phyloP scores from a whole-genome alignment of 2,113 vertebrate species.

The Syngnathus typhle region DNA sequence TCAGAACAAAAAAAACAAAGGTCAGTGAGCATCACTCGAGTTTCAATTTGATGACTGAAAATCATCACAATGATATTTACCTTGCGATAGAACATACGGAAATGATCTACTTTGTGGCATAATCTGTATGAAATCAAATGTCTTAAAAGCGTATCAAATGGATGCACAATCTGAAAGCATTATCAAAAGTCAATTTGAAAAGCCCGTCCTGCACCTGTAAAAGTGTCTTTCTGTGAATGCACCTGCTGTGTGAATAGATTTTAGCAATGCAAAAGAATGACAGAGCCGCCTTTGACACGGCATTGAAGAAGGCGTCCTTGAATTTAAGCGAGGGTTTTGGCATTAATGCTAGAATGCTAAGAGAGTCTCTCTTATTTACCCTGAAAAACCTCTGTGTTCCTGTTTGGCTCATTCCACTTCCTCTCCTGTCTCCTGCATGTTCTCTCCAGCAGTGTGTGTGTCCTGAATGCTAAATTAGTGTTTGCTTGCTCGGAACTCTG shows the following conservation, averaged over 20 bases:
- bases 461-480: conserved; percentile 57
- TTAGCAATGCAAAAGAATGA: conserved; percentile 45
- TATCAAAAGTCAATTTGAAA: conserved; percentile 24
- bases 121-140: conserved; percentile 1
- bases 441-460: conserved; percentile 18
- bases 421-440: conserved; percentile 43
- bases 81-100: conserved; percentile 4
- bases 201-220: conserved; percentile 39
- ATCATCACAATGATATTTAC: conserved; percentile 10
- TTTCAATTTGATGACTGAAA: not conserved
- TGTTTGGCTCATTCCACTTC: conserved; percentile 66
- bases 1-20: too few relatives aligned
- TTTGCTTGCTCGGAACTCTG: conserved; percentile 47
- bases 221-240: conserved; percentile 53
- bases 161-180: not conserved
- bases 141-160: conserved; percentile 9
- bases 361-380: conserved; percentile 52
- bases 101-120: not conserved
- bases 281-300: conserved; percentile 61
- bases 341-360: conserved; percentile 53
- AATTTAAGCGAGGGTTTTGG: conserved; percentile 53
- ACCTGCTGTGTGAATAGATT: conserved; percentile 62
- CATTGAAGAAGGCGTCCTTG: conserved; percentile 57
- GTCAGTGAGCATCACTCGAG: not conserved
- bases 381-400: conserved; percentile 63